These are phyloP conservation scores for Lepidurus arcticus DNA, from an alignment of 1,140 invertebrate species.

Conservation along the genomic window DNA sequence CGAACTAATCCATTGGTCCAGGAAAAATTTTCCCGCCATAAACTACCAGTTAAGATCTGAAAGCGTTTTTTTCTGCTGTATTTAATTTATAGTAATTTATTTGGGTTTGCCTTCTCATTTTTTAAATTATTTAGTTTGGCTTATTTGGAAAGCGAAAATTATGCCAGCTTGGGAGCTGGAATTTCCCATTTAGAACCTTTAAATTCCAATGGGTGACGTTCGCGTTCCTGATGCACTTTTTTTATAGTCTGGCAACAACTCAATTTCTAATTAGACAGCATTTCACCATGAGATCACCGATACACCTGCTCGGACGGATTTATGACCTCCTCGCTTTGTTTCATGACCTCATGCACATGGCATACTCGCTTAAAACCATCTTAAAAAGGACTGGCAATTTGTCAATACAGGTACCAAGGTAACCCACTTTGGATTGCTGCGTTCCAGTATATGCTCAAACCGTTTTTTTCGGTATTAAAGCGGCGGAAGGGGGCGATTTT, in stretches of 20 bases:
- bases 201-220: no score
- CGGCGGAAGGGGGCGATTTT: no score
- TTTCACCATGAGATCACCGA: slow-evolving; percentile 15
- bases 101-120: neutral
- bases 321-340: neutral
- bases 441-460: no score
- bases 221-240: no score
- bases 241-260: neutral
- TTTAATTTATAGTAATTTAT: neutral
- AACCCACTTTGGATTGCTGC: no score
- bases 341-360: neutral
- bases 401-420: no score
- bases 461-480: no score
- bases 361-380: neutral
- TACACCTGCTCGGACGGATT: neutral
- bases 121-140: neutral
- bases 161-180: neutral
- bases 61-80: no score
- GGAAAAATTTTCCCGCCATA: neutral
- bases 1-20: neutral
- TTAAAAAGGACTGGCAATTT: neutral
- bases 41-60: slow-evolving; percentile 6
- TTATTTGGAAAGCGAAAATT: neutral
- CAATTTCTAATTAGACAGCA: slow-evolving; percentile 4
- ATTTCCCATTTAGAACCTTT: neutral